These are phyloP conservation scores for Platysteira castanea DNA, from an alignment of 2,113 vertebrate genomes.

Conservation along the genomic window DNA sequence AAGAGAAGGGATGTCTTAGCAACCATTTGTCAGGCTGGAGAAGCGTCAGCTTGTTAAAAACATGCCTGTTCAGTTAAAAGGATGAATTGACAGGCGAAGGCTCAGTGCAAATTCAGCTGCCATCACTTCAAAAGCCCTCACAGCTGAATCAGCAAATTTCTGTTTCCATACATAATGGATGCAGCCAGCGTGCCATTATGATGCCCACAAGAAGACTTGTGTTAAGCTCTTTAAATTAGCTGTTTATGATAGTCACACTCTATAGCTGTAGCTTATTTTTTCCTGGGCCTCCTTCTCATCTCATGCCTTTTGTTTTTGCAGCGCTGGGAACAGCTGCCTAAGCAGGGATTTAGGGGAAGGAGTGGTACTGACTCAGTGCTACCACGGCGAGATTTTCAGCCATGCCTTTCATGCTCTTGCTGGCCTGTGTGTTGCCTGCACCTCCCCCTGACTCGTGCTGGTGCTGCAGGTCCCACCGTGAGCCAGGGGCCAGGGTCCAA, in stretches of 20 bases:
- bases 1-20: slow-evolving; percentile 7
- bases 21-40: slow-evolving; percentile 25
- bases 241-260: not conserved
- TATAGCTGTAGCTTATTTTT: not conserved
- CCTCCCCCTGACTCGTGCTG: fast-evolving
- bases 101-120: slow-evolving; percentile 7
- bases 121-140: slow-evolving; percentile 25
- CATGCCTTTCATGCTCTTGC: fast-evolving
- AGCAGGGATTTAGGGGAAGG: not conserved
- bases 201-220: not conserved
- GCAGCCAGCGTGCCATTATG: not conserved
- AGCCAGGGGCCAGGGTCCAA: not conserved
- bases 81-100: slow-evolving; percentile 14
- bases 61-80: slow-evolving; percentile 7
- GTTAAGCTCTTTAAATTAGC: not conserved
- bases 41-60: not conserved
- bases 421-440: fast-evolving
- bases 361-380: not conserved
- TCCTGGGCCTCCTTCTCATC: not conserved
- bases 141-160: slow-evolving; percentile 35
- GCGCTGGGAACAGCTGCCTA: not conserved
- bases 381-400: not conserved
- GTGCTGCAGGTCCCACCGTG: fast-evolving
- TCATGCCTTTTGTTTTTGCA: not conserved
- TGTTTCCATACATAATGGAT: not conserved